Conservation (phyloP, 2,888 invertebrate genomes). For the Pyrocoelia pectoralis region DNA sequence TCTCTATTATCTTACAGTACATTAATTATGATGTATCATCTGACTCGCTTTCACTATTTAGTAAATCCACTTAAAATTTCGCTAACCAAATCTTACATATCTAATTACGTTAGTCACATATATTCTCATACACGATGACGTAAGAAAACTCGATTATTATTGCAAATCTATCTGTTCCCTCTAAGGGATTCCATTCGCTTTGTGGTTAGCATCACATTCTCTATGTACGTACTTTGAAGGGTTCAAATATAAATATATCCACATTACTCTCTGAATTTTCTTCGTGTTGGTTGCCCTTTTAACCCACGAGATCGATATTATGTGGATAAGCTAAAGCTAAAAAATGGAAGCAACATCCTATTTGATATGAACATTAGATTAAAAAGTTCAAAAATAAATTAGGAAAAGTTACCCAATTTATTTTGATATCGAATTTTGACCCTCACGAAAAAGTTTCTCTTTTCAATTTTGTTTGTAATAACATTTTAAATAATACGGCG, state of each 20-base stretch:
- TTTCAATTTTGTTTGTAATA: background rate
- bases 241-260: background rate
- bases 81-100: no score
- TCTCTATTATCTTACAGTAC: no score
- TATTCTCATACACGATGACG: background rate
- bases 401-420: background rate
- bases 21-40: no score
- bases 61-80: no score
- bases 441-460: background rate
- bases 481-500: background rate
- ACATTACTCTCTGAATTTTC: background rate
- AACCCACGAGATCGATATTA: background rate
- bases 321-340: background rate
- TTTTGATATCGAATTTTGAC: background rate
- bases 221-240: background rate
- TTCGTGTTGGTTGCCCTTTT: background rate
- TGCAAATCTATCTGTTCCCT: slow-evolving; percentile 8
- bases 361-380: background rate
- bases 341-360: background rate
- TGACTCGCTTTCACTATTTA: no score
- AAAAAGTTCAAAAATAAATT: background rate
- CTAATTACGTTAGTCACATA: background rate
- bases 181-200: background rate
- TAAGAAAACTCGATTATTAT: background rate
- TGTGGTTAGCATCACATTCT: background rate